Evolutionary conservation across 2,113 vertebrate species (phyloP).

Genomic region (Macquaria australasica): DNA sequence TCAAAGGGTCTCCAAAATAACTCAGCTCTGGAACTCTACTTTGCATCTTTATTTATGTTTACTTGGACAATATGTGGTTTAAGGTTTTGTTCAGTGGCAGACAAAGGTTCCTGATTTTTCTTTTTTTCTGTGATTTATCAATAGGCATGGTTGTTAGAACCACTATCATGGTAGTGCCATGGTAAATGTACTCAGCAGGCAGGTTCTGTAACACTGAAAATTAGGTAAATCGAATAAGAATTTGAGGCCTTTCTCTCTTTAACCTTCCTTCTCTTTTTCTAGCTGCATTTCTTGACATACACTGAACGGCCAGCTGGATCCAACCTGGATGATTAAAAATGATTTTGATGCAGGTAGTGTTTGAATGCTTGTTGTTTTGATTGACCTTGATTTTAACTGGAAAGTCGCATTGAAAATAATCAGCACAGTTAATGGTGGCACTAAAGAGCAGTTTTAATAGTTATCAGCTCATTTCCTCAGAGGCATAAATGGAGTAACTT

Average conservation of each 20-base stretch:
- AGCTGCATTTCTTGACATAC: constrained; percentile 26
- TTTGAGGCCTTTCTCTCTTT: constrained; percentile 44
- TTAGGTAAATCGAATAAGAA: constrained; percentile 36
- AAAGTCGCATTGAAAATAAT: constrained; percentile 35
- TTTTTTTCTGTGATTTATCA: constrained; percentile 41
- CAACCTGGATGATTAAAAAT: constrained; percentile 52
- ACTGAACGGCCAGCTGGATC: constrained; percentile 24
- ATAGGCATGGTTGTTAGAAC: constrained; percentile 37
- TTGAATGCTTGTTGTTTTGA: constrained; percentile 47
- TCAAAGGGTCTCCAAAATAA: constrained; percentile 72
- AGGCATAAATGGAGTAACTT: constrained; percentile 27
- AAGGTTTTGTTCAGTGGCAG: constrained; percentile 50
- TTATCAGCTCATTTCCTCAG: constrained; percentile 24
- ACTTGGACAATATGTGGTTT: constrained; percentile 56
- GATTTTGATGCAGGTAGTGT: constrained; percentile 48
- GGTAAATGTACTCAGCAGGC: constrained; percentile 46
- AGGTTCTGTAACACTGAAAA: constrained; percentile 57
- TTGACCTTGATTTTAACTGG: constrained; percentile 52
- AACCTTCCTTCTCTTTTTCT: constrained; percentile 24
- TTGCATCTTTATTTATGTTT: constrained; percentile 69
- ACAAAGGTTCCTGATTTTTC: constrained; percentile 26
- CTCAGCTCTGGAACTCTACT: constrained; percentile 59
- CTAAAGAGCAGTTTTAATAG: constrained; percentile 28
- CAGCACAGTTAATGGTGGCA: constrained; percentile 17
- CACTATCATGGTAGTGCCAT: constrained; percentile 41